Base-by-base conservation (phyloP, 2,113 vertebrate species). In the Pangasianodon gigas region DNA sequence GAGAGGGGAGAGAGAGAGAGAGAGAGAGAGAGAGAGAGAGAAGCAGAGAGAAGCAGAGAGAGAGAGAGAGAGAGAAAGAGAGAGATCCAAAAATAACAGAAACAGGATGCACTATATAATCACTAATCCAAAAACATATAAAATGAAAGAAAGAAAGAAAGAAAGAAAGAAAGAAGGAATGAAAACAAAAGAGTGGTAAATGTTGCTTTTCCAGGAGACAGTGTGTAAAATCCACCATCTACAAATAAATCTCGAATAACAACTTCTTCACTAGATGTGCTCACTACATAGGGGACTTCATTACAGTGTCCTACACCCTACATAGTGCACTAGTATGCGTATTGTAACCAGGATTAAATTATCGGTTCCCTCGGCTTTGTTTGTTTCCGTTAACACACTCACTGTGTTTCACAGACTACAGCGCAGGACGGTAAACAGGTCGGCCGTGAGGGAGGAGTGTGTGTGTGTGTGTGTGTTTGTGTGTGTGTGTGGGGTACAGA, bases 381-480 rank as follows among this genome's bases (percentile, higher is more conserved):
- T 10, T 44, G 74, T 7, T 19, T 69, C 32, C 18, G 18, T 41
- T 44, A 74, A 18, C 69, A 19, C 32, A 74, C 32, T 11, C 69
- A 54, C 11, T 54, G 52, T 54, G 52, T 52, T 54, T 41, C 21
- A 77, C 1, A 21, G 3, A 3, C 8, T 24, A 44, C 71, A 71
- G 69, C 3, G 19, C 71, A 77, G 74, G 21, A 77, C 44, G n/a
- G 24, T 56, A 83, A 83, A 83, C 81, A 58, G 52, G 52, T 83
- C 52, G 18, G 4, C 10, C 16, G 37, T 83, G 54, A 58, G n/a
- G 52, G 18, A 58, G 19, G 7, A 9, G 52, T 52, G 67, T 52
- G 37, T 77, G 67, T 88, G 81, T 84, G 75, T 88, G 60, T 90
- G 85, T 65, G 89, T 89, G 84, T 85, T 18, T 81, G 82, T 75